Conservation (phyloP, 1,140 invertebrate species). For the Pseudomyrmex flavicornis region DNA sequence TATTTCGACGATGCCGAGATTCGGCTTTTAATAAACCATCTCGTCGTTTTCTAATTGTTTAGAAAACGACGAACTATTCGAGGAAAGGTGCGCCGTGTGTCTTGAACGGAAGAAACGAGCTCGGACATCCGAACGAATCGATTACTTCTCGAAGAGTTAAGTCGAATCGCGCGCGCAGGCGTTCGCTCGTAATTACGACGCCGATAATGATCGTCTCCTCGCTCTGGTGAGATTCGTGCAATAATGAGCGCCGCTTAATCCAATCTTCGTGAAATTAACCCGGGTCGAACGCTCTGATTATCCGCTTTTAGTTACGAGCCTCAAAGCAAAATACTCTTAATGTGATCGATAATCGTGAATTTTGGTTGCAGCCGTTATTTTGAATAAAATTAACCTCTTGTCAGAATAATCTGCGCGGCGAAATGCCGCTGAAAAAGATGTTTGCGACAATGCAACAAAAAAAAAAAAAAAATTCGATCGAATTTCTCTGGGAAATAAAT, state of each 20-base stretch:
- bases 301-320: slow-evolving; percentile 27
- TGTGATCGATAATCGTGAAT: neutral
- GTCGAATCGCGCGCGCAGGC: slow-evolving; percentile 47
- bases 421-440: neutral
- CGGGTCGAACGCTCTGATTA: slow-evolving; percentile 20
- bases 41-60: slow-evolving; percentile 9
- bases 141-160: slow-evolving; percentile 17
- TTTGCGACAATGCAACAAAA: neutral
- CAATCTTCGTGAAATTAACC: slow-evolving; percentile 42
- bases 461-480: too few relatives aligned
- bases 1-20: neutral
- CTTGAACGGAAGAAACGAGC: slow-evolving; percentile 35
- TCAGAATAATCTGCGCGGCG: neutral
- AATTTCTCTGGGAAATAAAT: too few relatives aligned
- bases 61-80: neutral
- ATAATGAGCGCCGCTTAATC: slow-evolving; percentile 58
- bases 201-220: slow-evolving; percentile 44
- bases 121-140: slow-evolving; percentile 12
- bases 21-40: neutral
- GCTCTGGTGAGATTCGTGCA: slow-evolving; percentile 44
- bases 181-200: slow-evolving; percentile 50
- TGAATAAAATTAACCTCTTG: neutral
- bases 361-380: slow-evolving; percentile 2
- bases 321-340: slow-evolving; percentile 24
- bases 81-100: neutral